Evolutionary conservation across 2,113 vertebrate genomes (phyloP), one percentile per base, ranked within the genome.

Genomic region (Murina feae): DNA sequence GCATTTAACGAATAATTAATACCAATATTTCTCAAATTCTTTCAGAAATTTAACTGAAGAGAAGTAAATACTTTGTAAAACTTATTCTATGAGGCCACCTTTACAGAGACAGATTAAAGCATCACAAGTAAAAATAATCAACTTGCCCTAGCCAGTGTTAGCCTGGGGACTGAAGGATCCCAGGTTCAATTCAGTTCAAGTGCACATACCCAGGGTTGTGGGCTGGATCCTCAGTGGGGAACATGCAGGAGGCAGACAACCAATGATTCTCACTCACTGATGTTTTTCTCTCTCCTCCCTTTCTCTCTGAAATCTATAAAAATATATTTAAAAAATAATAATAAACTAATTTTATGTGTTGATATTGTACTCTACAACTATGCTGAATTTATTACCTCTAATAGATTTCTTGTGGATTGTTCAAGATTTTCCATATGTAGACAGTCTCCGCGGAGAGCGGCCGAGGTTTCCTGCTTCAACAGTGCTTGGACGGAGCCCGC

Each of bases 401-500:
- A 42, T 72, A 72, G 23, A 23, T 72, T 44, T 44, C 39, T 72
- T 28, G 39, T 72, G 23, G 39, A 44, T 72, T 72, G 25, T 72
- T 44, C 44, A 42, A 39, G 39, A 44, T 72, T 42, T 72, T 72
- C 39, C n/a, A n/a, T n/a, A n/a, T n/a, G n/a, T n/a, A n/a, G n/a
- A 98, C 83, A 95, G 94, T 74, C 95, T 93, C 84, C 83, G 68
- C 69, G 55, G 69, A 88, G 96, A 96, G 98, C 75, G 14, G 6
- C 74, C 95, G 95, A 39, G 98, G 98, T 98, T 94, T 98, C 98
- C 98, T 98, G 98, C 98, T 98, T 98, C 98, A 99, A 99, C 98
- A 99, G 98, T 99, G 98, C 97, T 99, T 99, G 98, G 97, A 98
- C 98, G 98, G 98, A 99, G 98, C 98, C 98, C 92, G 90, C 95